Evolutionary conservation across 2,797 vertebrate species (phyloP).

Genomic region (Squalus acanthias): DNA sequence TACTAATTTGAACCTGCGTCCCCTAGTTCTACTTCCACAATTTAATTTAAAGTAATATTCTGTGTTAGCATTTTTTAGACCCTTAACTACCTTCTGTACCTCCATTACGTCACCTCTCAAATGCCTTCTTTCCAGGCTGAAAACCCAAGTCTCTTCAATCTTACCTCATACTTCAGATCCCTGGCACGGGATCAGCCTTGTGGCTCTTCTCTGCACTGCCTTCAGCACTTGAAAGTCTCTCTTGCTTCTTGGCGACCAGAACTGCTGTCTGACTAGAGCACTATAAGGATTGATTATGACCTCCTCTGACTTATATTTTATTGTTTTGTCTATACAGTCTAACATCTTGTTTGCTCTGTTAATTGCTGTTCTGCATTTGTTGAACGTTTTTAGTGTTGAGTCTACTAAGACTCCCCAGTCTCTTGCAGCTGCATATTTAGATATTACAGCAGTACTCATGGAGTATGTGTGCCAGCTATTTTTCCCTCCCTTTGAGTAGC

Average conservation of each 20-base stretch:
- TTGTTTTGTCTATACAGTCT: not conserved
- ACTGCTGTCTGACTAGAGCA: not conserved
- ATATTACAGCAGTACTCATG: not conserved
- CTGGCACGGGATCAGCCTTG: no score
- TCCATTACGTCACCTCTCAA: no score
- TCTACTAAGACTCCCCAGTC: not conserved
- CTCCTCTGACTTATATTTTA: not conserved
- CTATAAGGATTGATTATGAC: not conserved
- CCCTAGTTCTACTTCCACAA: no score
- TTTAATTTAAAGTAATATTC: no score
- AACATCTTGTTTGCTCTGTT: not conserved
- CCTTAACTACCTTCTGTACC: no score
- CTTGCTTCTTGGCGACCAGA: not conserved
- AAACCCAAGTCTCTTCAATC: no score
- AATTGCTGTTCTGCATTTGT: not conserved
- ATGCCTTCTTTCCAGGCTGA: no score
- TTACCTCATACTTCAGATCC: not conserved
- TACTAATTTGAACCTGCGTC: no score
- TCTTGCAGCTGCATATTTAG: not conserved
- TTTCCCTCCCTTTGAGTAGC: not conserved
- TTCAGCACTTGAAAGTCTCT: not conserved
- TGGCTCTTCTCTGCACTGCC: no score
- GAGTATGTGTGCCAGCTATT: not conserved
- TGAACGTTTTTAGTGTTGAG: not conserved
- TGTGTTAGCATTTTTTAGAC: no score